Percentiles rank a stretch among this genome's conserved stretches.
Evolutionary conservation across 2,113 vertebrate species (phyloP).

Genomic region (Anguilla rostrata): DNA sequence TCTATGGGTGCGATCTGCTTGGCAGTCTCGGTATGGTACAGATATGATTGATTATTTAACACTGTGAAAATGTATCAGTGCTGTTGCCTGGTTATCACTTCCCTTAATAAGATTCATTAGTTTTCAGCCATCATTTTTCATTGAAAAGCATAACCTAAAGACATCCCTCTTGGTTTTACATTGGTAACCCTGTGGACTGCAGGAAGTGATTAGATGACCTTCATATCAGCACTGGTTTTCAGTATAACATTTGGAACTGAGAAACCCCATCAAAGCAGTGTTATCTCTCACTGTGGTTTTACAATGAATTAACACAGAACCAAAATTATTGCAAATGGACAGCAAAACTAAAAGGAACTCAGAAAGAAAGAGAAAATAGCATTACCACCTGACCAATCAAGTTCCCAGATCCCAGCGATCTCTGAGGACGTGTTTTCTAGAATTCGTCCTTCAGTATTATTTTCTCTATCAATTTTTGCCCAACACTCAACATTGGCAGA

Average conservation of each 20-base stretch:
- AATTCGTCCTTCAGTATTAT: background rate
- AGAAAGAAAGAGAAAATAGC: slow-evolving; percentile 29
- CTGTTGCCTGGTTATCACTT: background rate
- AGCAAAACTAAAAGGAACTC: slow-evolving; percentile 27
- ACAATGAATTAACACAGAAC: background rate
- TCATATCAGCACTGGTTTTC: background rate
- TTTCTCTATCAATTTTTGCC: background rate
- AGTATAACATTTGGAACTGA: background rate
- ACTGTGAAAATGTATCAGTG: background rate
- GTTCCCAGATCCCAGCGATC: background rate
- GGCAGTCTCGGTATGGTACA: background rate
- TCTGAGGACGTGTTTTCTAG: background rate
- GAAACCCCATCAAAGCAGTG: background rate
- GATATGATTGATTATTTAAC: background rate
- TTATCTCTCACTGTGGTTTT: background rate
- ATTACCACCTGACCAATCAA: slow-evolving; percentile 33
- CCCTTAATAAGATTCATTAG: background rate
- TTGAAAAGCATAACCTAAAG: background rate
- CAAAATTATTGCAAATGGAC: slow-evolving; percentile 11
- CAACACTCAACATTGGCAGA: slow-evolving; percentile 38
- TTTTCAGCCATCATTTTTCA: background rate
- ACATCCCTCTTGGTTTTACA: background rate
- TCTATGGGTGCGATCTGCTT: background rate
- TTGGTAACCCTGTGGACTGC: background rate
- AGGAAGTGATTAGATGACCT: background rate